phyloP scores from a whole-genome alignment of 2,797 vertebrate species.

The Lutjanus campechanus region DNA sequence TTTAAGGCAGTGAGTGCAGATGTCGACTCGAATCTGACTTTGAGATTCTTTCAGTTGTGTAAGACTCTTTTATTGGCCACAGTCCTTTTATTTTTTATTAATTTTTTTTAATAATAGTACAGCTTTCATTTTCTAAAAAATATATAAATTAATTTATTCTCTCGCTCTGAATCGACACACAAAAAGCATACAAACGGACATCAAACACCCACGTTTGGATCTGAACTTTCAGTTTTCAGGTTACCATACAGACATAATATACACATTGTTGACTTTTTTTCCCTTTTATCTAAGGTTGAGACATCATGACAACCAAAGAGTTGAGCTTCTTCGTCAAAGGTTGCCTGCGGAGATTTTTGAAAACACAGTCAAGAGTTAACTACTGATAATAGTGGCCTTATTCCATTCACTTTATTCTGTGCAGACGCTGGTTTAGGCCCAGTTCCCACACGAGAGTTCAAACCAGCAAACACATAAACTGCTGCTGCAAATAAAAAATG shows the following conservation, averaged over 20 bases:
- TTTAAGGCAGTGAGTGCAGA: constrained; percentile 99
- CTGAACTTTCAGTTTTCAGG: constrained; percentile 55
- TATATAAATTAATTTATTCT: constrained; percentile 86
- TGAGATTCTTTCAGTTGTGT: constrained; percentile 70
- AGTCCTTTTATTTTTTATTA: constrained; percentile 64
- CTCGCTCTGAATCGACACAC: constrained; percentile 76
- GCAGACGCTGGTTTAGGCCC: not conserved
- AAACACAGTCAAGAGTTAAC: constrained; percentile 37
- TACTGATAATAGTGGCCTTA: constrained; percentile 38
- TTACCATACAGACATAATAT: constrained; percentile 68
- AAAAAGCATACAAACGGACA: constrained; percentile 80
- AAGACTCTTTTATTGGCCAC: constrained; percentile 76
- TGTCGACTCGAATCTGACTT: constrained; percentile 83
- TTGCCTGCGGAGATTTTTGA: constrained; percentile 21
- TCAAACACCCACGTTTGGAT: constrained; percentile 76
- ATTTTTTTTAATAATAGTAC: constrained; percentile 69
- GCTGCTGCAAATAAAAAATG: not conserved
- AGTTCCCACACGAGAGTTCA: constrained; percentile 10
- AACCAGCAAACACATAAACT: not conserved
- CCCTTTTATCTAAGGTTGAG: constrained; percentile 75
- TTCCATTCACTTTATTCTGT: constrained; percentile 14
- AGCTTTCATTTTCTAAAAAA: constrained; percentile 83
- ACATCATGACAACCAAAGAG: constrained; percentile 47
- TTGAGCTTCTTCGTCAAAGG: constrained; percentile 29
- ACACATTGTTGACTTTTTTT: constrained; percentile 73